Evolutionary conservation across 2,113 vertebrate genomes (phyloP).

Genomic region (Datnioides undecimradiatus): DNA sequence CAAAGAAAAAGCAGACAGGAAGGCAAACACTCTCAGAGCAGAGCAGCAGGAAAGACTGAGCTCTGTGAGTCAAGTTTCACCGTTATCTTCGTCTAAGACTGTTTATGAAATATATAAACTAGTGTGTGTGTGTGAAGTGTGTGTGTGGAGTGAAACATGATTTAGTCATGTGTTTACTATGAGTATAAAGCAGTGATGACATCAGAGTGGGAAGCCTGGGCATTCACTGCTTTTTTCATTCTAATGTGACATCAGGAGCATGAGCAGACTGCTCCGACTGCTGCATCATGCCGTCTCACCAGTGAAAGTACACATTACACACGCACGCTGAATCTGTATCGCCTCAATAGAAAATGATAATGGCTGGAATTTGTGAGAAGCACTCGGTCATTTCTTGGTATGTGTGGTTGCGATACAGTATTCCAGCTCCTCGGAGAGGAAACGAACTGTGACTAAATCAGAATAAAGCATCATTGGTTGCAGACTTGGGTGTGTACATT

Average conservation of each 20-base stretch:
- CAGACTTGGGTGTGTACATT: conserved; percentile 4
- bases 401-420: neutral
- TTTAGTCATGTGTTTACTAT: conserved; percentile 3
- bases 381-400: neutral
- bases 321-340: neutral
- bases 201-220: conserved; percentile 32
- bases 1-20: neutral
- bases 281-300: neutral
- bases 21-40: neutral
- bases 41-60: neutral
- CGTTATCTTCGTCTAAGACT: conserved; percentile 7
- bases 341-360: neutral
- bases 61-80: neutral
- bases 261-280: conserved; percentile 11
- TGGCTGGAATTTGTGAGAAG: neutral
- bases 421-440: neutral
- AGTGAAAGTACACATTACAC: neutral
- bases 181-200: neutral
- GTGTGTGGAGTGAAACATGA: neutral
- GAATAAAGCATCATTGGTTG: neutral
- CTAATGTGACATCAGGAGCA: conserved; percentile 1
- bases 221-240: neutral
- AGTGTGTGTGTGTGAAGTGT: neutral
- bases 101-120: neutral
- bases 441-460: conserved; percentile 15